phyloP scores from a whole-genome alignment of 2,113 vertebrate genomes.

The Conger conger region DNA sequence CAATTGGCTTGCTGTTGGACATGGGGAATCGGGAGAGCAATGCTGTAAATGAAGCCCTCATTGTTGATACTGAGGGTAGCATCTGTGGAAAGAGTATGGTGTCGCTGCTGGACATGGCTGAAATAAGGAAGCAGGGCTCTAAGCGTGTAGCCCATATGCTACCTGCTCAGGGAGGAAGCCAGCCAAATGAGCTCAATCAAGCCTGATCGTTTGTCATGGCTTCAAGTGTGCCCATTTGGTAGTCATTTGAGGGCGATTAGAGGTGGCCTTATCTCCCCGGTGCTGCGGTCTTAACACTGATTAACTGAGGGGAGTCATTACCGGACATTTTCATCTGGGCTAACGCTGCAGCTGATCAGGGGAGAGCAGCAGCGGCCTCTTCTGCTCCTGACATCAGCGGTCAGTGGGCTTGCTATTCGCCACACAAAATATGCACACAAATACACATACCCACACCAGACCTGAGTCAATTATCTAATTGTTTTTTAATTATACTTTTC shows the following conservation, averaged over 20 bases:
- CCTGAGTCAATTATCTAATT: too few relatives aligned
- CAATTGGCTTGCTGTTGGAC: too few relatives aligned
- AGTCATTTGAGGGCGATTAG: conserved; percentile 51
- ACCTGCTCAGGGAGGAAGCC: not conserved
- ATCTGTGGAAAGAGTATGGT: not conserved
- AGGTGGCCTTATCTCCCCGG: conserved; percentile 39
- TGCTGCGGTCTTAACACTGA: conserved; percentile 25
- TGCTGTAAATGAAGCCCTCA: not conserved
- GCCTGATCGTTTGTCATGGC: conserved; percentile 42
- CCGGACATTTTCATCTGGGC: conserved; percentile 4
- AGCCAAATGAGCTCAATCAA: conserved; percentile 36
- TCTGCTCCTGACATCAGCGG: not conserved
- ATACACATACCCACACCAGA: not conserved
- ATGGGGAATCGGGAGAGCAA: too few relatives aligned
- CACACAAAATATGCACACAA: not conserved
- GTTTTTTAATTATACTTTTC: too few relatives aligned
- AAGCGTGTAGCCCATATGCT: not conserved
- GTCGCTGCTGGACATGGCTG: not conserved
- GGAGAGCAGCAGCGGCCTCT: not conserved
- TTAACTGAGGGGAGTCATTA: conserved; percentile 32
- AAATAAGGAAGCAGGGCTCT: not conserved
- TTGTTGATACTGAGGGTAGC: not conserved
- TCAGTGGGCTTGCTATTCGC: not conserved
- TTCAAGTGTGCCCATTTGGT: conserved; percentile 39
- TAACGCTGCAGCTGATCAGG: not conserved